A percentile compares a stretch with the other conserved stretches of the same genome.
Conservation (phyloP, 2,888 invertebrate genomes). For the Sinotaia quadrata region DNA sequence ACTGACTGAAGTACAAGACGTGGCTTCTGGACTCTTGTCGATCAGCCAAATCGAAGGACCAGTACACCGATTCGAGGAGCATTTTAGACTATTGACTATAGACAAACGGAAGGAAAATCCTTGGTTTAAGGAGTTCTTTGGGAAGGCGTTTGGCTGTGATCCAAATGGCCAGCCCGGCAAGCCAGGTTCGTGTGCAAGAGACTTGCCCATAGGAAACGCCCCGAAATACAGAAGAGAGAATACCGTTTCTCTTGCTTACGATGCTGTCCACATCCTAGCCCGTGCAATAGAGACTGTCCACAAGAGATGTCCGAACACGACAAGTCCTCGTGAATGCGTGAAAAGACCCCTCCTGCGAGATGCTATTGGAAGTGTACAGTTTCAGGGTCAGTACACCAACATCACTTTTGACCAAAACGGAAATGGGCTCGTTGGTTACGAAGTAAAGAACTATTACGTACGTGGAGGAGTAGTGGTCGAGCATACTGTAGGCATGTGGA, state of each 20-base stretch:
- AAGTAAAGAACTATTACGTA: constrained; percentile 22
- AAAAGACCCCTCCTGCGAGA: not conserved
- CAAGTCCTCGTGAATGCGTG: not conserved
- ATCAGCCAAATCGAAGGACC: constrained; percentile 2
- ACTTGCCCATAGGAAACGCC: not conserved
- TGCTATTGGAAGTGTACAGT: not conserved
- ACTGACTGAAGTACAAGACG: not conserved
- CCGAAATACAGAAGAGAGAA: not conserved
- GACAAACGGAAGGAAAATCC: constrained; percentile 4
- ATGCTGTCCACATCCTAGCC: not conserved
- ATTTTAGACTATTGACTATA: constrained; percentile 10
- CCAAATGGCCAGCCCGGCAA: too few relatives aligned
- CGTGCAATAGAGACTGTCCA: not conserved
- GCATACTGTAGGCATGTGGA: not conserved
- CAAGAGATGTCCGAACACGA: not conserved
- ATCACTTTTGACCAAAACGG: constrained; percentile 39
- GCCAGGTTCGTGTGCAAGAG: not conserved
- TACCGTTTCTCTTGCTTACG: constrained; percentile 1
- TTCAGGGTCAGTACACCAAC: constrained; percentile 31
- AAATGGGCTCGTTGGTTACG: constrained; percentile 36
- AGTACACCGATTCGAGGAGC: constrained; percentile 18
- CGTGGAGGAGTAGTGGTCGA: not conserved
- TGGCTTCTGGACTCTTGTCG: not conserved
- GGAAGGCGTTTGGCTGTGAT: not conserved
- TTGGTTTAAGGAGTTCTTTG: constrained; percentile 26